phyloP scores from a whole-genome alignment of 2,113 vertebrate species.

The Corythornis vintsioides region DNA sequence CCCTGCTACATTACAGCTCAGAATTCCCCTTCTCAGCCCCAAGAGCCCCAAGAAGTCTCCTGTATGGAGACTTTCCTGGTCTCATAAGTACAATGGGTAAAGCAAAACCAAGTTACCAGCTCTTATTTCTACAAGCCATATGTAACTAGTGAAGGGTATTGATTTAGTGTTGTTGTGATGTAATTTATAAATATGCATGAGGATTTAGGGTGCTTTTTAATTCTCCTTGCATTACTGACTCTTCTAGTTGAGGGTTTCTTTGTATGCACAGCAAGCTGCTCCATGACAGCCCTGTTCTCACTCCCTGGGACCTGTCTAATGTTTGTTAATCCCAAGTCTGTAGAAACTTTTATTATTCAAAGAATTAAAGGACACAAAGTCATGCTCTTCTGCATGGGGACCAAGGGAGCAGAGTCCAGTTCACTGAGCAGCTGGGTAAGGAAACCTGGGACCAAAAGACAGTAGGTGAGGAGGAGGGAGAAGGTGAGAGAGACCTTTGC shows the following conservation, averaged over 20 bases:
- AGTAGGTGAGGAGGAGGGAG: not conserved
- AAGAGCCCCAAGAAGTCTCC: not conserved
- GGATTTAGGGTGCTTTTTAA: conserved; percentile 72
- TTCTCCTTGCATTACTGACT: conserved; percentile 76
- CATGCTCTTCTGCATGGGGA: not conserved
- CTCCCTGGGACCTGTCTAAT: conserved; percentile 60
- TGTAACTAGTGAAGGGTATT: conserved; percentile 62
- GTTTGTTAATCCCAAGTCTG: conserved; percentile 43
- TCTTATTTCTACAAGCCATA: conserved; percentile 23
- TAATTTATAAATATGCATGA: conserved; percentile 81
- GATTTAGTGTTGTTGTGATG: conserved; percentile 73
- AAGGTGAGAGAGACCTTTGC: not conserved
- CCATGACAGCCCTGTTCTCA: conserved; percentile 35
- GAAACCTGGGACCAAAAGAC: not conserved
- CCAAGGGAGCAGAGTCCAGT: not conserved
- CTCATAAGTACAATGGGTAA: not conserved
- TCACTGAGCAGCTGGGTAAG: not conserved
- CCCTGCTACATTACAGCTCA: not conserved
- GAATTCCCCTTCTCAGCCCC: not conserved
- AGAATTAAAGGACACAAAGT: not conserved
- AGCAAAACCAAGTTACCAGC: conserved; percentile 10
- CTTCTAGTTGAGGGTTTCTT: conserved; percentile 64
- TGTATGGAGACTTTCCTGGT: not conserved
- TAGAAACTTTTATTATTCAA: conserved; percentile 1
- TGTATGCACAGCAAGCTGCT: conserved; percentile 61